Evolutionary conservation across 2,113 vertebrate species (phyloP).

Genomic region (Coryphaenoides rupestris): DNA sequence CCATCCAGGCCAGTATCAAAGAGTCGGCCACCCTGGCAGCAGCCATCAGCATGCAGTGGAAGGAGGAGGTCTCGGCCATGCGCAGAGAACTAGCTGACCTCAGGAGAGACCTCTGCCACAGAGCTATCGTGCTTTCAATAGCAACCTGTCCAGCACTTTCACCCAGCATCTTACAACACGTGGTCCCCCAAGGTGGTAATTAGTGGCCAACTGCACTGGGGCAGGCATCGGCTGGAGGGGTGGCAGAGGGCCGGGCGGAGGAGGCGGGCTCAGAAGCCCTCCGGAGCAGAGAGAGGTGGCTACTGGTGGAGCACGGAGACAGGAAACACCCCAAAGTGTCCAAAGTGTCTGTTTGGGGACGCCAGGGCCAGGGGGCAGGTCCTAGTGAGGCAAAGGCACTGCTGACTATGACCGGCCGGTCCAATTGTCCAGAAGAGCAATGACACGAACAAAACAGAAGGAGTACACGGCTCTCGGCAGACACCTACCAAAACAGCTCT

Average conservation of each 20-base stretch:
- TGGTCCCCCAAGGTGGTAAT: conserved; percentile 71
- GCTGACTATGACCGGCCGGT: conserved; percentile 76
- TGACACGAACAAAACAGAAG: conserved; percentile 54
- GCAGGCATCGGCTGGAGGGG: conserved; percentile 19
- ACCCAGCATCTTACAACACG: conserved; percentile 76
- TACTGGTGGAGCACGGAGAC: conserved; percentile 41
- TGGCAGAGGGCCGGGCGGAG: too few relatives aligned
- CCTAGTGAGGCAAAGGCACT: conserved; percentile 72
- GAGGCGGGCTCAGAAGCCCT: conserved; percentile 28
- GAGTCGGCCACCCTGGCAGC: conserved; percentile 72
- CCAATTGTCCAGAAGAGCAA: conserved; percentile 70
- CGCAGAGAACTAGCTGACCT: conserved; percentile 73
- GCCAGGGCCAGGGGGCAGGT: conserved; percentile 70
- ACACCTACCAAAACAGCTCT: conserved; percentile 64
- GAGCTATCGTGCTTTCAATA: conserved; percentile 78
- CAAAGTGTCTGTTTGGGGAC: conserved; percentile 73
- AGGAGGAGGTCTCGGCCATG: conserved; percentile 77
- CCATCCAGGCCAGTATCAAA: conserved; percentile 73
- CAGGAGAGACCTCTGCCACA: conserved; percentile 71
- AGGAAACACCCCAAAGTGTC: conserved; percentile 55
- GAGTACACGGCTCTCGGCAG: conserved; percentile 26
- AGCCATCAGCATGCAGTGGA: conserved; percentile 78
- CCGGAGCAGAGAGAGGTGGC: conserved; percentile 23
- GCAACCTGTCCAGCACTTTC: conserved; percentile 74
- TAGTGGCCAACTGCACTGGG: conserved; percentile 35